Conservation (phyloP, 2,888 invertebrate genomes). For the Drosophila glabriapex region DNA sequence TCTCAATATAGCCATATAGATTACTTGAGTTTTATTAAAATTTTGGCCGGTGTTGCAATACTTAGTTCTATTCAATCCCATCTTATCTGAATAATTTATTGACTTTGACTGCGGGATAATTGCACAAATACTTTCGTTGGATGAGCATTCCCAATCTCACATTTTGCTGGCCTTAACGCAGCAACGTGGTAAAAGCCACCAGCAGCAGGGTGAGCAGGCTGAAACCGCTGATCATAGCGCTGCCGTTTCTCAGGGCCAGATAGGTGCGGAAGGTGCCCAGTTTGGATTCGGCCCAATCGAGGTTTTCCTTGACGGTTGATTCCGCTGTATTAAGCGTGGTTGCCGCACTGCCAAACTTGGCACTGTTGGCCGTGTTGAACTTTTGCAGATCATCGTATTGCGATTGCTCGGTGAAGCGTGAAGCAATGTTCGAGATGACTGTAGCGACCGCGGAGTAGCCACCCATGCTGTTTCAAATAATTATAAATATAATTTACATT, state of each 20-base stretch:
- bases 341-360: slow-evolving; percentile 75
- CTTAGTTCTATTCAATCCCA: slow-evolving; percentile 9
- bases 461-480: slow-evolving; percentile 73
- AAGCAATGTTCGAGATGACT: slow-evolving; percentile 81
- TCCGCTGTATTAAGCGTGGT: slow-evolving; percentile 74
- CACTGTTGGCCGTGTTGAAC: slow-evolving; percentile 70
- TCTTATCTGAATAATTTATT: slow-evolving; percentile 55
- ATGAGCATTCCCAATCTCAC: not conserved
- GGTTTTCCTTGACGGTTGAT: slow-evolving; percentile 76
- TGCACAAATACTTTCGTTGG: slow-evolving; percentile 52
- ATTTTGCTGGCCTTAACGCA: slow-evolving; percentile 52
- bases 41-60: slow-evolving; percentile 17
- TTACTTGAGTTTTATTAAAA: slow-evolving; percentile 43
- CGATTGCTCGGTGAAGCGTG: slow-evolving; percentile 79
- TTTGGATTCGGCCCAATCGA: slow-evolving; percentile 78
- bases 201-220: slow-evolving; percentile 65
- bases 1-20: slow-evolving; percentile 25
- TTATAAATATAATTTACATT: not conserved
- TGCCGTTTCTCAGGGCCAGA: slow-evolving; percentile 58
- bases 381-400: slow-evolving; percentile 69
- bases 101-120: slow-evolving; percentile 24
- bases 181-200: slow-evolving; percentile 51
- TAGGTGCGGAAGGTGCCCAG: slow-evolving; percentile 70
- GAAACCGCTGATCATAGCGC: slow-evolving; percentile 59
- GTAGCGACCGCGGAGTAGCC: slow-evolving; percentile 77